Evolutionary conservation across 2,113 vertebrate species (phyloP), one percentile per base, ranked within the genome.

Genomic region (Boleophthalmus pectinirostris): DNA sequence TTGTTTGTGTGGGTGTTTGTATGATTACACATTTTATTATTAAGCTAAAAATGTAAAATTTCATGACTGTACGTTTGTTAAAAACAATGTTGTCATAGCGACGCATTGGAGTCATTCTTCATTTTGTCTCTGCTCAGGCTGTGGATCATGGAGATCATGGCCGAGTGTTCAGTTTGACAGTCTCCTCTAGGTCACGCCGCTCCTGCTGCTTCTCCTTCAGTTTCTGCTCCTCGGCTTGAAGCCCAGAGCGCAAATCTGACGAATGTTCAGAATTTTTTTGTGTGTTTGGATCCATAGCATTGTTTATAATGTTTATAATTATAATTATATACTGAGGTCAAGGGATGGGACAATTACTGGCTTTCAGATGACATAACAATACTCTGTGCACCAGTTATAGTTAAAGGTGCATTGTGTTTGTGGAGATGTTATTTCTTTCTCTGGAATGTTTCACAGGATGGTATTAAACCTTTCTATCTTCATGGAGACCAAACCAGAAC

Each of bases 111-210:
- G 69, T 97, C 96, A 24, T 88, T 91, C 83, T 90, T 96, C 71
- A 93, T 76, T 90, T 97, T 97, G 68, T 95, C 94, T 83, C 96
- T 93, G 92, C 96, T 98, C 57, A 99, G 93, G 82, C 94, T 99
- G 92, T 98, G 98, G 87, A 99, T 99, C 96, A 97, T 96, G 76
- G 95, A 94, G 88, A 99, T 98, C 97, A 98, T 98, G 24, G 94
- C 89, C 0, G 96, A 94, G 47, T 97, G 90, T 88, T 94, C 79
- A 99, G 5, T 69, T 99, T 92, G 72, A 96, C 82, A n/a, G 89
- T 90, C 85, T 96, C 95, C 79, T 97, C 96, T 91, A 95, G 92
- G n/a, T 96, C 92, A 66, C 85, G 78, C 77, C 75, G 93, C 88
- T 95, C 94, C 66, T 88, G 90, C 63, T 95, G 90, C 18, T 84